These are phyloP conservation scores for Syrphus vitripennis DNA, from an alignment of 2,888 invertebrate species.

Conservation along the genomic window DNA sequence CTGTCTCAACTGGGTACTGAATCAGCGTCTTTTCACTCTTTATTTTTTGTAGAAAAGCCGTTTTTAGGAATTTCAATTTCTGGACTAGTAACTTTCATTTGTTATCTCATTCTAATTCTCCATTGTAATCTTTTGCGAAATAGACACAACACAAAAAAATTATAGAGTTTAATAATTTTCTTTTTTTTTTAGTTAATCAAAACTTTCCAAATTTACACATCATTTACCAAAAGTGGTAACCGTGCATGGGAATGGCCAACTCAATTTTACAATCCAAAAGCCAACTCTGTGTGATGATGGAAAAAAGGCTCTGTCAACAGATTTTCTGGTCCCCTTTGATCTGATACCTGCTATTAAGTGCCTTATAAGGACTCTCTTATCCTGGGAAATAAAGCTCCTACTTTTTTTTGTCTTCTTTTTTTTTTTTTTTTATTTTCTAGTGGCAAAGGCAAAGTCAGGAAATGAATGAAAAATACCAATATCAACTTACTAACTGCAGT, in stretches of 20 bases:
- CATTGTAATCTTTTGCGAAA: no score
- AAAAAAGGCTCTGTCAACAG: slow-evolving; percentile 41
- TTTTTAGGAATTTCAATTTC: no score
- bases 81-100: no score
- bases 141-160: no score
- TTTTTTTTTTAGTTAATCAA: no score
- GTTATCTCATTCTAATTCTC: no score
- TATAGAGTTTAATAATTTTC: no score
- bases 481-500: not conserved
- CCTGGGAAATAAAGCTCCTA: slow-evolving; percentile 34
- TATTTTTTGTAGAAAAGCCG: no score
- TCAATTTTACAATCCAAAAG: slow-evolving; percentile 1
- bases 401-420: not conserved
- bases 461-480: slow-evolving; percentile 1
- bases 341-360: slow-evolving; percentile 44
- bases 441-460: not conserved
- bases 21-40: no score
- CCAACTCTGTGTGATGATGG: not conserved
- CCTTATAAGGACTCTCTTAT: slow-evolving; percentile 50
- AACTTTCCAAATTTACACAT: no score
- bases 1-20: no score
- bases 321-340: slow-evolving; percentile 26
- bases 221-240: not conserved
- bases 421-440: not conserved
- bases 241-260: slow-evolving; percentile 6